phyloP scores from a whole-genome alignment of 1,140 invertebrate species.

The Drosophila sp. region DNA sequence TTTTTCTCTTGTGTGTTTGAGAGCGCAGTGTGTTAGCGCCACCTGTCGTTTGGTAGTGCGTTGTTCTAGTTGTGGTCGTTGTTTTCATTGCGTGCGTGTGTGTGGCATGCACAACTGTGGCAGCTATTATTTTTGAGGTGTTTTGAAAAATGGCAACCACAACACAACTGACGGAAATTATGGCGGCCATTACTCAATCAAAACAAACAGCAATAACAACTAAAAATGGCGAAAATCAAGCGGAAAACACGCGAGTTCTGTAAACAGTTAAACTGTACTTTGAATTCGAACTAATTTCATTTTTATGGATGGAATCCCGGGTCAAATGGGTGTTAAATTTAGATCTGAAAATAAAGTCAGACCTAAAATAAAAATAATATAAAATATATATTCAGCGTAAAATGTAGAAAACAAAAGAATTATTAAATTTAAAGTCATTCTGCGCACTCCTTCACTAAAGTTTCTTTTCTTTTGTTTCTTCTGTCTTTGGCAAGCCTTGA shows the following conservation, averaged over 20 bases:
- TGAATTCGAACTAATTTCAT: too few species aligned
- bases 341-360: too few species aligned
- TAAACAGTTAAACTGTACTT: too few species aligned
- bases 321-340: too few species aligned
- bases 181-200: conserved; percentile 41
- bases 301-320: too few species aligned
- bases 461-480: too few species aligned
- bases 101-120: neutral
- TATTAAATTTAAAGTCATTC: too few species aligned
- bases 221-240: conserved; percentile 1
- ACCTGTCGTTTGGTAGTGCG: conserved; percentile 20
- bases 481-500: neutral
- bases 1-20: conserved; percentile 17
- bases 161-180: conserved; percentile 46
- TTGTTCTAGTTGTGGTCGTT: conserved; percentile 26
- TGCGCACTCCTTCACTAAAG: too few species aligned
- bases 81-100: conserved; percentile 3
- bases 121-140: conserved; percentile 33
- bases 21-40: conserved; percentile 15
- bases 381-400: too few species aligned
- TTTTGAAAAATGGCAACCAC: conserved; percentile 29
- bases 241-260: neutral
- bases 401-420: too few species aligned
- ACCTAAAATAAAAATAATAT: too few species aligned
- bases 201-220: conserved; percentile 8